phyloP scores from a whole-genome alignment of 2,113 vertebrate species.

The Cyphomyrus plagiostoma region DNA sequence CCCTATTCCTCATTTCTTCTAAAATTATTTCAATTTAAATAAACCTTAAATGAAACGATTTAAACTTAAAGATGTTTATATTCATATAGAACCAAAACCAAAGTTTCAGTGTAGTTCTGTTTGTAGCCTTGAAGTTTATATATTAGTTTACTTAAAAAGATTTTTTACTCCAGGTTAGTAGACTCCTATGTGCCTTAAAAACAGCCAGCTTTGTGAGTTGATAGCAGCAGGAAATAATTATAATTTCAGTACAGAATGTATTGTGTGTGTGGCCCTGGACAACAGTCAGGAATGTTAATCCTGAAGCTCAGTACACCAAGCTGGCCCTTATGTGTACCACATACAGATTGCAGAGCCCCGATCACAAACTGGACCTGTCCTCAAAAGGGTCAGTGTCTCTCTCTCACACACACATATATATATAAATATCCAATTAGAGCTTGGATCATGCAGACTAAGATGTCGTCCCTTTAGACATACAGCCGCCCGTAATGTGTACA shows the following conservation, averaged over 20 bases:
- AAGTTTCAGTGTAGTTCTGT: neutral
- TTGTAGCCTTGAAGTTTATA: conserved; percentile 25
- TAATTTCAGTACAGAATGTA: conserved; percentile 47
- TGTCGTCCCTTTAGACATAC: neutral
- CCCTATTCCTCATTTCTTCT: neutral
- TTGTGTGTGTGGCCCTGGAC: conserved; percentile 49
- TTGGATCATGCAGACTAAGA: neutral
- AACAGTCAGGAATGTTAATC: conserved; percentile 51
- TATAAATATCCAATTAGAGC: neutral
- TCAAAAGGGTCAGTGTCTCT: neutral
- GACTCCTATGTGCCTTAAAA: conserved; percentile 40
- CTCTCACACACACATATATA: neutral
- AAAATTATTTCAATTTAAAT: neutral
- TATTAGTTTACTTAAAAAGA: neutral
- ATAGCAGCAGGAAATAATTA: conserved; percentile 53
- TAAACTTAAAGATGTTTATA: neutral
- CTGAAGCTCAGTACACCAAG: conserved; percentile 29
- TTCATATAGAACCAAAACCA: neutral
- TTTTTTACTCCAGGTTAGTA: conserved; percentile 6
- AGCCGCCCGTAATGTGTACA: neutral
- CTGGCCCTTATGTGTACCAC: neutral
- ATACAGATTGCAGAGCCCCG: neutral
- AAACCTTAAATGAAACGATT: neutral
- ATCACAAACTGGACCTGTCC: conserved; percentile 6
- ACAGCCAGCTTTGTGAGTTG: conserved; percentile 30